phyloP scores from a whole-genome alignment of 2,797 vertebrate genomes.

The Sebastes itinus region DNA sequence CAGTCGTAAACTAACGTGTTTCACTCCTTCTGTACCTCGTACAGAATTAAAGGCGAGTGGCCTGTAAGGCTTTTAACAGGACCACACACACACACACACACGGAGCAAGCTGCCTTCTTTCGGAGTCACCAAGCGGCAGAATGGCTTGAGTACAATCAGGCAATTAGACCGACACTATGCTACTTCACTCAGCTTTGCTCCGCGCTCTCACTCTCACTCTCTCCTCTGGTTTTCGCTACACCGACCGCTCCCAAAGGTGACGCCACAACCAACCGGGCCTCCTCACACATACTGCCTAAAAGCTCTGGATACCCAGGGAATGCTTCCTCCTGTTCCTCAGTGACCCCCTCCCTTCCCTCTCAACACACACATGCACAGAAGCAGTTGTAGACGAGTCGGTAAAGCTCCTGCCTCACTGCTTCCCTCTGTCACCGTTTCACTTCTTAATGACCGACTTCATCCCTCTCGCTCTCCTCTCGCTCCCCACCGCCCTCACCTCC shows the following conservation, averaged over 20 bases:
- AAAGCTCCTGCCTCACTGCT: slow-evolving; percentile 29
- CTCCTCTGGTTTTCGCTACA: neutral
- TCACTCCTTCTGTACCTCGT: slow-evolving; percentile 30
- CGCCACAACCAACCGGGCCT: slow-evolving; percentile 8
- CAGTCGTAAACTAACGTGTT: slow-evolving; percentile 65
- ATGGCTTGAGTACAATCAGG: slow-evolving; percentile 72
- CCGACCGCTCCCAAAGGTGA: slow-evolving; percentile 50
- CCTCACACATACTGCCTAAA: slow-evolving; percentile 65
- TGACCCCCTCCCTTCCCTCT: neutral
- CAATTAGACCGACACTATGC: slow-evolving; percentile 71
- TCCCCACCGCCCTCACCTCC: slow-evolving; percentile 45
- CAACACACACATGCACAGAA: slow-evolving; percentile 1
- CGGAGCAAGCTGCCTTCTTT: slow-evolving; percentile 6
- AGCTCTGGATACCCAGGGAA: slow-evolving; percentile 66
- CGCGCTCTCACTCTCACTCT: slow-evolving; percentile 36
- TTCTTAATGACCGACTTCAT: slow-evolving; percentile 62
- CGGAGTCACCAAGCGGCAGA: slow-evolving; percentile 64
- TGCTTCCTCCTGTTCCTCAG: slow-evolving; percentile 28
- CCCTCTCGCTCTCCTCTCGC: slow-evolving; percentile 33
- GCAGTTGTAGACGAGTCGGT: slow-evolving; percentile 13
- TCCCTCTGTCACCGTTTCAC: slow-evolving; percentile 11
- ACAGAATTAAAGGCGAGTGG: slow-evolving; percentile 66
- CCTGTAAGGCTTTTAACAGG: slow-evolving; percentile 74
- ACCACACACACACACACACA: too few species aligned
- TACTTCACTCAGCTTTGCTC: slow-evolving; percentile 58